Percentiles rank a stretch among this genome's conserved stretches.
phyloP scores from a whole-genome alignment of 2,113 vertebrate species.

The Campylomormyrus tamandua region DNA sequence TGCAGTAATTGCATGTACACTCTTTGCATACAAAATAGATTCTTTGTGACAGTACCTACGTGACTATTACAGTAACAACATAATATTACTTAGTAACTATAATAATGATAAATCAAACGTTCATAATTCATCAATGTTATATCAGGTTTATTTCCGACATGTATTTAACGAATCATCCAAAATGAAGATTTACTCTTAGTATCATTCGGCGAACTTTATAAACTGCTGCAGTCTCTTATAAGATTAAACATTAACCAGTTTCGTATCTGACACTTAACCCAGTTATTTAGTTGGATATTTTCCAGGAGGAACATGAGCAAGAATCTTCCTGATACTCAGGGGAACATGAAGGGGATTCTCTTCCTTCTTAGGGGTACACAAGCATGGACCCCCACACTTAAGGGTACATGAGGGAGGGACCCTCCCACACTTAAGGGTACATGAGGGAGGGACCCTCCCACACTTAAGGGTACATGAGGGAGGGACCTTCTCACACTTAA shows the following conservation, averaged over 20 bases:
- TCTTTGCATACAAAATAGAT: background rate
- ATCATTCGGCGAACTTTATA: background rate
- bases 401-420: background rate
- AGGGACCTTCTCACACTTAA: background rate
- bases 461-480: no score
- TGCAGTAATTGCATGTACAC: background rate
- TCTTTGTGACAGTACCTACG: background rate
- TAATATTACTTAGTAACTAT: background rate
- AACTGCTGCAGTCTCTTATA: background rate
- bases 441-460: no score
- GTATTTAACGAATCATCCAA: background rate
- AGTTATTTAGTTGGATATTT: slow-evolving; percentile 5
- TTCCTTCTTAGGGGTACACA: background rate
- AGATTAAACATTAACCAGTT: background rate
- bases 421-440: no score
- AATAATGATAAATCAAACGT: background rate
- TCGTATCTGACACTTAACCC: background rate
- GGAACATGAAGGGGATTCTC: background rate
- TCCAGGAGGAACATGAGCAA: background rate
- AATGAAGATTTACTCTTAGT: background rate
- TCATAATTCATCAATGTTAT: background rate
- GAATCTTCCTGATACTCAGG: background rate
- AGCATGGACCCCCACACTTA: background rate
- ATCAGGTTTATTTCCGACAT: background rate
- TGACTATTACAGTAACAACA: background rate